Evolutionary conservation across 2,113 vertebrate species (phyloP).

Genomic region (Colaptes auratus): DNA sequence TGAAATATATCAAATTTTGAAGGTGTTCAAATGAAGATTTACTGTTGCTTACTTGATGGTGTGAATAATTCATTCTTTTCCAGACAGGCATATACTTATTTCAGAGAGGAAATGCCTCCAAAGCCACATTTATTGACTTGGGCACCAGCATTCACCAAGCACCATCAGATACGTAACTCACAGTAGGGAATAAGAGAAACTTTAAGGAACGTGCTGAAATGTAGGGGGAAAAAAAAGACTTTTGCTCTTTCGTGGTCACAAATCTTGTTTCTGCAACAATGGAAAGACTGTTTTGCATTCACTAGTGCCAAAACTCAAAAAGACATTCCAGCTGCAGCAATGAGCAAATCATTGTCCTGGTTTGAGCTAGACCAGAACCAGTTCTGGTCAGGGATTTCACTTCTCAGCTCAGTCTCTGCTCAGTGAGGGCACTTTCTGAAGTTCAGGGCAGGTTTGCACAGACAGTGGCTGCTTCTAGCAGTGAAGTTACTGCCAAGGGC

Average conservation of each 20-base stretch:
- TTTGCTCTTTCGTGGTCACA: background rate
- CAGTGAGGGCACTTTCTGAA: too few species aligned
- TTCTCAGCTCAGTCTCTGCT: too few species aligned
- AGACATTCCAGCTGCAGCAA: background rate
- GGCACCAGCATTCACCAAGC: background rate
- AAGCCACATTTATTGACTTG: slow-evolving; percentile 58
- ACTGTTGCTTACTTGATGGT: background rate
- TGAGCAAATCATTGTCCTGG: background rate
- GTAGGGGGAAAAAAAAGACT: background rate
- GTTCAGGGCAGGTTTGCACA: too few species aligned
- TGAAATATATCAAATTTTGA: slow-evolving; percentile 35
- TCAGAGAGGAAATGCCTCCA: slow-evolving; percentile 44
- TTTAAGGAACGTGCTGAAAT: background rate
- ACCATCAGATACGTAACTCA: slow-evolving; percentile 1
- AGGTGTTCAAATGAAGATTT: slow-evolving; percentile 54
- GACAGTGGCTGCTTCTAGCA: too few species aligned
- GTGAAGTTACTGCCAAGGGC: too few species aligned
- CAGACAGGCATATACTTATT: background rate
- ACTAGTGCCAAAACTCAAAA: background rate
- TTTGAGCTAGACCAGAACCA: too few species aligned
- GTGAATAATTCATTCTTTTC: slow-evolving; percentile 62
- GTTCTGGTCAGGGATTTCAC: too few species aligned
- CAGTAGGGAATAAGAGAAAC: background rate
- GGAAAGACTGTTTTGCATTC: background rate
- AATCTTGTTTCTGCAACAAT: background rate